These are phyloP conservation scores for Crenichthys baileyi DNA, from an alignment of 2,797 vertebrate genomes.

Conservation along the genomic window DNA sequence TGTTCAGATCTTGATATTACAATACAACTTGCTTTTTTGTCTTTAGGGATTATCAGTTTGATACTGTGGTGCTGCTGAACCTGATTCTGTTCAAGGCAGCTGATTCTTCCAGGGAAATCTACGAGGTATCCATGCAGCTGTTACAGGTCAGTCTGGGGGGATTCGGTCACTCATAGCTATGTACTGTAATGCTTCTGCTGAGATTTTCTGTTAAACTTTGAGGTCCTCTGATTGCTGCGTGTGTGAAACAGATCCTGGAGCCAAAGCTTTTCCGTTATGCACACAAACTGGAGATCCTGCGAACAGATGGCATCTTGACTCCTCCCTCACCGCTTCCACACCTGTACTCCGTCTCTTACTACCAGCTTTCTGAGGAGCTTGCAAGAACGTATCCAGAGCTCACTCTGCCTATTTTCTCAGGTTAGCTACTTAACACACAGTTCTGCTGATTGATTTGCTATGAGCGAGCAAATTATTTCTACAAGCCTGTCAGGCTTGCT, in stretches of 20 bases:
- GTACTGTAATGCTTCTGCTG: background rate
- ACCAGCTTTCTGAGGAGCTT: slow-evolving; percentile 96
- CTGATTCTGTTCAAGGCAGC: slow-evolving; percentile 98
- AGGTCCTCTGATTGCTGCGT: slow-evolving; percentile 5
- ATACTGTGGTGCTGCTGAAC: slow-evolving; percentile 98
- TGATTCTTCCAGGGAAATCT: slow-evolving; percentile 95
- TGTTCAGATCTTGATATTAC: background rate
- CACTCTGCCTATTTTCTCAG: slow-evolving; percentile 97
- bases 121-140: slow-evolving; percentile 98
- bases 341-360: slow-evolving; percentile 96
- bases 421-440: slow-evolving; percentile 62
- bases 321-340: slow-evolving; percentile 93
- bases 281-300: slow-evolving; percentile 96
- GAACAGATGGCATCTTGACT: slow-evolving; percentile 90
- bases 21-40: background rate
- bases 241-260: slow-evolving; percentile 90
- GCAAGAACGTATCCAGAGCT: slow-evolving; percentile 97
- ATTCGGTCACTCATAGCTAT: background rate
- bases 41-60: slow-evolving; percentile 97
- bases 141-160: slow-evolving; percentile 86
- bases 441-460: background rate
- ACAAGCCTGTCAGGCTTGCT: no score
- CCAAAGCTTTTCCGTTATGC: slow-evolving; percentile 99
- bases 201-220: background rate
- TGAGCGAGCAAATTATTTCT: background rate